Evolutionary conservation across 2,113 vertebrate genomes (phyloP).

Genomic region (Myanophis thanlyinensis): DNA sequence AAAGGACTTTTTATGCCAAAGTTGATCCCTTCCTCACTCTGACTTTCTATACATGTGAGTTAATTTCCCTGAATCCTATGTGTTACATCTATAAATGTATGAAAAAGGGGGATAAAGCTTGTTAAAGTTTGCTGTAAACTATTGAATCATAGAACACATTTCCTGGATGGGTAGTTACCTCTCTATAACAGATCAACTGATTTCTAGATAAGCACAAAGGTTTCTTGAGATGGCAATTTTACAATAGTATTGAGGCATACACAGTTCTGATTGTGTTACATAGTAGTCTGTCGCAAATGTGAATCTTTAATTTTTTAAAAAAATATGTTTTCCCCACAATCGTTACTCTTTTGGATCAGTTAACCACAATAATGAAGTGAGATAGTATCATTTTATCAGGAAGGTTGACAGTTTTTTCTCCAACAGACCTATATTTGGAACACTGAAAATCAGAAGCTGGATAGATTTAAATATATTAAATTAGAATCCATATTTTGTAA

Average conservation of each 20-base stretch:
- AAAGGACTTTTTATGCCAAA: background rate
- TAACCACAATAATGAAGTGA: background rate
- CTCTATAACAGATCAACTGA: background rate
- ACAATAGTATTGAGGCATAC: background rate
- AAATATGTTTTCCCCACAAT: background rate
- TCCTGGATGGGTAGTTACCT: background rate
- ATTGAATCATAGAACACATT: background rate
- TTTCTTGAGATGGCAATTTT: background rate
- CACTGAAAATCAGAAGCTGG: background rate
- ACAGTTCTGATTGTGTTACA: background rate
- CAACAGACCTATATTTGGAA: background rate
- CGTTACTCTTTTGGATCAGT: background rate
- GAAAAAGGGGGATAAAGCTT: background rate
- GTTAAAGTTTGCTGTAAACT: background rate
- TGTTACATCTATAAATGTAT: background rate
- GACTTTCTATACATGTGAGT: background rate
- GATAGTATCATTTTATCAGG: background rate
- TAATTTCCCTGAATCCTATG: background rate
- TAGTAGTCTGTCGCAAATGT: background rate
- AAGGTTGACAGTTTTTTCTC: background rate
- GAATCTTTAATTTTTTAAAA: background rate
- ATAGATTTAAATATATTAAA: background rate
- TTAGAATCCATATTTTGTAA: background rate
- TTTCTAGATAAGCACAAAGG: background rate
- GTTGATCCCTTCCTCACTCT: background rate